Conservation (phyloP, 2,113 vertebrate species). For the Myrmecobius fasciatus region DNA sequence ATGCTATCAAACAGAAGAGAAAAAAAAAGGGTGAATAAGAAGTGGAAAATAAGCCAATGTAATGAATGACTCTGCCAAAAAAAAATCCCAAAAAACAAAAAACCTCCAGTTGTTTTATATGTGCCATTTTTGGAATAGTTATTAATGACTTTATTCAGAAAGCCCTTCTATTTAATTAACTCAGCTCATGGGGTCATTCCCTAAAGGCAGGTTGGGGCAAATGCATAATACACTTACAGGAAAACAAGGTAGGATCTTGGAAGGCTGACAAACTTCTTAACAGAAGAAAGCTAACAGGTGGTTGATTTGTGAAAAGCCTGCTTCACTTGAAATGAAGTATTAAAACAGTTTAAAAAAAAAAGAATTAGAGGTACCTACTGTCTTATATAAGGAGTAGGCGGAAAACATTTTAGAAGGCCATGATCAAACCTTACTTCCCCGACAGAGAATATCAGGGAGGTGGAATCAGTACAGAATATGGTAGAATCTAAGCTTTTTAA, state of each 20-base stretch:
- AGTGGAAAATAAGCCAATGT: slow-evolving; percentile 15
- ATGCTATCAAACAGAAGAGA: neutral
- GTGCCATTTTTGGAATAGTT: neutral
- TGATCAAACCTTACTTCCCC: neutral
- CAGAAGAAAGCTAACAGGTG: neutral
- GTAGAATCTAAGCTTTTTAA: neutral
- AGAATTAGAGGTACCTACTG: neutral
- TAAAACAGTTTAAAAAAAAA: neutral
- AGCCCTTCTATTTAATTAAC: neutral
- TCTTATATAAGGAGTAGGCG: neutral
- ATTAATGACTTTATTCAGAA: neutral
- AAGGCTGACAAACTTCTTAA: neutral
- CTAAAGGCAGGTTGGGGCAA: neutral
- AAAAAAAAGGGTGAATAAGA: neutral
- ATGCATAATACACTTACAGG: rapidly evolving
- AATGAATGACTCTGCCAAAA: neutral
- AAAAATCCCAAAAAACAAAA: neutral
- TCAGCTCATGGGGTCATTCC: neutral
- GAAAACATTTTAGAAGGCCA: neutral
- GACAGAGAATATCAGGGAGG: neutral
- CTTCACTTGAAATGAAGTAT: neutral
- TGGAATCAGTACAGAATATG: neutral
- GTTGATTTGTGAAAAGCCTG: neutral
- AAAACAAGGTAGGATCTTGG: neutral
- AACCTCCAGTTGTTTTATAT: neutral